Evolutionary conservation across 2,113 vertebrate species (phyloP).

Genomic region (Anthoscopus minutus): DNA sequence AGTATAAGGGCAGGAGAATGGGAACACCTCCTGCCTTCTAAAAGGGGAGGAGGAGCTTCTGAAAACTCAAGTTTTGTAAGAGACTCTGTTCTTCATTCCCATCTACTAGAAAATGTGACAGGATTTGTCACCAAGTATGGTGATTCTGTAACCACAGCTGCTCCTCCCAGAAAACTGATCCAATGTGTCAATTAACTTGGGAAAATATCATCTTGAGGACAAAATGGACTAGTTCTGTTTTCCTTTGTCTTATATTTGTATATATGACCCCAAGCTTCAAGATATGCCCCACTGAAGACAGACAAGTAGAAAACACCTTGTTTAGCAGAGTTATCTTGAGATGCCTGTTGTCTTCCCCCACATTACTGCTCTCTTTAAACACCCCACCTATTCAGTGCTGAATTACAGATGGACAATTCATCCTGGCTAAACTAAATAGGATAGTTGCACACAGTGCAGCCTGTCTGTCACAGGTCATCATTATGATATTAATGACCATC

Average conservation of each 20-base stretch:
- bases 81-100: not conserved
- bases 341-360: not conserved
- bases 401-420: not conserved
- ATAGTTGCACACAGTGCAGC: not conserved
- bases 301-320: not conserved
- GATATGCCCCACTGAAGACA: not conserved
- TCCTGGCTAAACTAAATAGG: not conserved
- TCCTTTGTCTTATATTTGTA: not conserved
- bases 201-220: not conserved
- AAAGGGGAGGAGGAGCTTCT: not conserved
- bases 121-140: not conserved
- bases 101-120: not conserved
- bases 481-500: slow-evolving; percentile 22
- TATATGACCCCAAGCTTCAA: not conserved
- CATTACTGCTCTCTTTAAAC: not conserved
- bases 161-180: not conserved
- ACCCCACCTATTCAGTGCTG: not conserved
- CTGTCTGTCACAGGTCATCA: not conserved
- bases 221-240: not conserved
- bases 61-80: not conserved
- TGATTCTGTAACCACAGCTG: not conserved
- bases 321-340: not conserved
- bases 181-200: not conserved
- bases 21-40: not conserved
- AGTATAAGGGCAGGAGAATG: not conserved